Base-by-base conservation (phyloP, 2,888 invertebrate genomes). In the Urechis unicinctus region DNA sequence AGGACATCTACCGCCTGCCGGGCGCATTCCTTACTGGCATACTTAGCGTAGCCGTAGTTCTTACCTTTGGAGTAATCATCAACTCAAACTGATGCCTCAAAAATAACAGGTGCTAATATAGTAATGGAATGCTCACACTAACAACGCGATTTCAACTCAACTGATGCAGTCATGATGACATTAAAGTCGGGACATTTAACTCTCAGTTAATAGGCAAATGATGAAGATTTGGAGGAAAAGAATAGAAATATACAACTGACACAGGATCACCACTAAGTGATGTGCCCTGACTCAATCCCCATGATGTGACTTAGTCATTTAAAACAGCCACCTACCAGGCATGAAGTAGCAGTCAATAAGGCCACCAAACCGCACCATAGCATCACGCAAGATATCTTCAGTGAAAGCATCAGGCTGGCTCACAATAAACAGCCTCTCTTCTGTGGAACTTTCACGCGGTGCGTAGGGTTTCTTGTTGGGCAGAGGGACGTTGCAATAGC, bases 1-100 rank as follows among this genome's bases (percentile, higher is more conserved):
- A 94, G 74, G 30, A 76, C 72, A 79, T 83, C 82, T 48, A 89
- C 88, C 1, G 91, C 90, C 66, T 84, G 82, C 64, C 86, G 83
- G 1, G 93, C 93, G 60, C 88, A 86, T 42, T 85, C 84, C 52
- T 81, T 82, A 49, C 82, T 83, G 2, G 90, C 87, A 79, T 88
- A 94, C 69, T 91, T 89, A 4, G 90, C 93, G 79, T 91, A 94
- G 0, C 94, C 94, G 78, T 90, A 92, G 70, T 91, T 93, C 73
- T 90, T 89, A 36, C 73, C 77, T 75, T 36, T 13, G 25, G 50
- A 42, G 31, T 13, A 13, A 31, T 3, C 9, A 36, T 36, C 36
- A 36, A 17, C 36, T 9, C 36, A 36, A 13, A 36, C 17, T 36
- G n/a, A 36, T 17, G 36, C 36, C 9, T 13, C 36, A 36, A 36